Percentiles rank a stretch among this genome's conserved stretches.
phyloP scores from a whole-genome alignment of 2,113 vertebrate species.

The Oncorhynchus mykiss region DNA sequence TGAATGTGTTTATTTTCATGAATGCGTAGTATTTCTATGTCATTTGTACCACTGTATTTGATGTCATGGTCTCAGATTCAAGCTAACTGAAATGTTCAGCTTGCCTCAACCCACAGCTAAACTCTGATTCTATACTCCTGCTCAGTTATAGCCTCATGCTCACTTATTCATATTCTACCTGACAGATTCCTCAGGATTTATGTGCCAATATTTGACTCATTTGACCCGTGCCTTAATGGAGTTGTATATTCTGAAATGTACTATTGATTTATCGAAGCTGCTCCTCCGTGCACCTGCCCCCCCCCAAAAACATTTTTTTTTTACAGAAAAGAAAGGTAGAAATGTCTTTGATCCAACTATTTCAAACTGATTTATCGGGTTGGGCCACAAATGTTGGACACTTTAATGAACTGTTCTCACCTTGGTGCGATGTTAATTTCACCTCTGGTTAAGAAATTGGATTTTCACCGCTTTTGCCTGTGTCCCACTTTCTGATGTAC shows the following conservation, averaged over 20 bases:
- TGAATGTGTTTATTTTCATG: too few species aligned
- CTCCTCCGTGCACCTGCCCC: not conserved
- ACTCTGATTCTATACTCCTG: too few species aligned
- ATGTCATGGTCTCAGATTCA: too few species aligned
- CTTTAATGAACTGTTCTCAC: not conserved
- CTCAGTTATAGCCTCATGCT: not conserved
- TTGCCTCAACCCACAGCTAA: too few species aligned
- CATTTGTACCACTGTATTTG: too few species aligned
- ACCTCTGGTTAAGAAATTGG: not conserved
- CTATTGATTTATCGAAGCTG: slow-evolving; percentile 28
- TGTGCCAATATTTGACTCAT: slow-evolving; percentile 13
- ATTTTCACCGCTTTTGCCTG: too few species aligned
- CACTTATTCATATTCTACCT: not conserved
- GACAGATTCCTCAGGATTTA: slow-evolving; percentile 22
- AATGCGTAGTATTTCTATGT: too few species aligned
- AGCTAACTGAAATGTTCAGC: too few species aligned
- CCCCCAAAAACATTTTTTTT: too few species aligned
- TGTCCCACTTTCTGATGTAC: too few species aligned
- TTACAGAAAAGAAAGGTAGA: not conserved
- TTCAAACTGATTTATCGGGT: not conserved
- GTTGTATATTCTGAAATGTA: slow-evolving; percentile 23
- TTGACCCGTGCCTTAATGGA: slow-evolving; percentile 21
- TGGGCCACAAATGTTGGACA: not conserved
- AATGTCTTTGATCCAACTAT: not conserved
- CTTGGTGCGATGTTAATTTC: not conserved